phyloP scores from a whole-genome alignment of 2,113 vertebrate species.

The Pteropus alecto region DNA sequence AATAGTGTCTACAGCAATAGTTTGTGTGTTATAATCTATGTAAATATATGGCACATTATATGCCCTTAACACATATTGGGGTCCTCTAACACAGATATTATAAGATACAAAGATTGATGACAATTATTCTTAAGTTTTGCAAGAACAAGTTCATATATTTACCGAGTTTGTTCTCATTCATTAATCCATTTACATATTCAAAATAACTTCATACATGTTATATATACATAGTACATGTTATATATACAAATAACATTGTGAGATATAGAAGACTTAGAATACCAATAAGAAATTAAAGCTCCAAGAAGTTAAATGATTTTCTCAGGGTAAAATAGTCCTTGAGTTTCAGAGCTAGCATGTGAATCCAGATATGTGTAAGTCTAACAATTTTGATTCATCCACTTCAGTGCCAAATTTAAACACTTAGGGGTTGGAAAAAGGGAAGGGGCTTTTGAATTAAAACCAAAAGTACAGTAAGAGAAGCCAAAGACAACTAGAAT shows the following conservation, averaged over 20 bases:
- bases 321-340: neutral
- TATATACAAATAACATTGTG: constrained; percentile 20
- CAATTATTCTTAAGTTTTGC: neutral
- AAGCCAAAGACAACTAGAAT: neutral
- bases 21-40: neutral
- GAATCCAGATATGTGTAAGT: neutral
- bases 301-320: neutral
- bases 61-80: neutral
- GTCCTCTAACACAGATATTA: neutral
- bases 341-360: neutral
- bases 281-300: constrained; percentile 8
- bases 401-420: neutral
- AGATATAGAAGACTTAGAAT: neutral
- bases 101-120: neutral
- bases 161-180: neutral
- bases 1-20: neutral
- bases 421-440: neutral
- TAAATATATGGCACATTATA: neutral
- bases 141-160: neutral
- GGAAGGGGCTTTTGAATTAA: neutral
- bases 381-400: neutral
- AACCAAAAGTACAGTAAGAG: neutral
- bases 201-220: neutral
- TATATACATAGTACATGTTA: neutral
- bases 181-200: neutral